Evolutionary conservation across 2,797 vertebrate species (phyloP).

Genomic region (Siniperca undulata): DNA sequence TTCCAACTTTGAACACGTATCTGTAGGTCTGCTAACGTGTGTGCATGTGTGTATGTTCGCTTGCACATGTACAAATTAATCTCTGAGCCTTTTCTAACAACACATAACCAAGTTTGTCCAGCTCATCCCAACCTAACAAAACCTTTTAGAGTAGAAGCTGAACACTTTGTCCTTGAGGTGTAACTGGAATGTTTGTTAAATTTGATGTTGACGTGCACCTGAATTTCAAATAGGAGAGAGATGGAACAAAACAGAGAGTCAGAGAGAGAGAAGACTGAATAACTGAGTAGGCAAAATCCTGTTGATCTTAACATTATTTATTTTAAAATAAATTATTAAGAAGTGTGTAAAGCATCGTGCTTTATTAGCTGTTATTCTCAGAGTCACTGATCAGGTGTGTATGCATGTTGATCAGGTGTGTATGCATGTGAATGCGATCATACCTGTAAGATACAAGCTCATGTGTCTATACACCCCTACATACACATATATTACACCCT

Average conservation of each 20-base stretch:
- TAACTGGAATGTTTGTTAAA: not conserved
- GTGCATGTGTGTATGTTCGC: conserved; percentile 21
- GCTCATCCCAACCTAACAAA: conserved; percentile 7
- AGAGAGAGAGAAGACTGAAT: not conserved
- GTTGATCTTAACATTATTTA: not conserved
- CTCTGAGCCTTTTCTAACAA: not conserved
- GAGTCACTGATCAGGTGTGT: conserved; percentile 6
- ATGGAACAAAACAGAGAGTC: not conserved
- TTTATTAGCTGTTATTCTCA: not conserved
- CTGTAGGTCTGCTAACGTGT: conserved; percentile 23
- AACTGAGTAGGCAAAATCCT: not conserved
- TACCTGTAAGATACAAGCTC: not conserved
- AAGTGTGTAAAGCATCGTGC: not conserved
- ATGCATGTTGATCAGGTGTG: conserved; percentile 8
- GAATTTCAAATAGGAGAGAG: not conserved
- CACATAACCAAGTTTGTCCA: conserved; percentile 1
- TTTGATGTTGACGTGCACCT: not conserved
- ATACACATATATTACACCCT: conserved; percentile 17
- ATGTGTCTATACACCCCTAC: conserved; percentile 6
- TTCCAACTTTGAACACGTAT: conserved; percentile 25
- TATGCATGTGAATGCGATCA: conserved; percentile 2
- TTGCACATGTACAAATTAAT: not conserved
- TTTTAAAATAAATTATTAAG: not conserved
- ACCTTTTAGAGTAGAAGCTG: not conserved
- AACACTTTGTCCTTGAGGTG: not conserved